Evolutionary conservation across 2,888 invertebrate genomes (phyloP).

Genomic region (Drosophila formosana): DNA sequence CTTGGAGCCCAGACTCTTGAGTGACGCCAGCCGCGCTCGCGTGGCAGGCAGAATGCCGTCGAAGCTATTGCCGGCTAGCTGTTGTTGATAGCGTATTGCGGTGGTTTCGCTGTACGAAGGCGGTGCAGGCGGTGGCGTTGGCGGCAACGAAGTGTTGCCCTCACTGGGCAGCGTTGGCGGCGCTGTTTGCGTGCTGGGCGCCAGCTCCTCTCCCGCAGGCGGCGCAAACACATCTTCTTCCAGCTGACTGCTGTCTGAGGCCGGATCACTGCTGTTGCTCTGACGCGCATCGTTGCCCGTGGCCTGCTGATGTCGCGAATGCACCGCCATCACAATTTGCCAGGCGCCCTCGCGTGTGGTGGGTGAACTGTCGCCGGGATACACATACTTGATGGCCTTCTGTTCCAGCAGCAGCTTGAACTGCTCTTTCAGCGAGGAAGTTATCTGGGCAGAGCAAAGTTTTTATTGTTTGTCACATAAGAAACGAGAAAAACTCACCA

Average conservation of each 20-base stretch:
- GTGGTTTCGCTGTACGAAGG: constrained; percentile 70
- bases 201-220: constrained; percentile 64
- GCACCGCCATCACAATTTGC: constrained; percentile 85
- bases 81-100: constrained; percentile 71
- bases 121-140: constrained; percentile 60
- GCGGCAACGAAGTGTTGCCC: constrained; percentile 2
- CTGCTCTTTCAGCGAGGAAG: constrained; percentile 90
- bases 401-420: constrained; percentile 94
- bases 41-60: constrained; percentile 84
- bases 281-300: constrained; percentile 52
- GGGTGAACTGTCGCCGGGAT: constrained; percentile 86
- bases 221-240: constrained; percentile 82
- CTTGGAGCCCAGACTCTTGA: constrained; percentile 90
- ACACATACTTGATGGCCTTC: constrained; percentile 90
- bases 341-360: constrained; percentile 82
- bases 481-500: constrained; percentile 83
- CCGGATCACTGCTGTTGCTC: constrained; percentile 83
- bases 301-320: constrained; percentile 57
- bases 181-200: constrained; percentile 44
- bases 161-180: constrained; percentile 23
- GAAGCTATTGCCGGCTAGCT: constrained; percentile 56
- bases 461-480: not conserved
- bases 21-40: constrained; percentile 87
- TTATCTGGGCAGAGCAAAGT: constrained; percentile 87
- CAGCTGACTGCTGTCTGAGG: constrained; percentile 80